Evolutionary conservation across 2,888 invertebrate species (phyloP).

Genomic region (Mamestra brassicae): DNA sequence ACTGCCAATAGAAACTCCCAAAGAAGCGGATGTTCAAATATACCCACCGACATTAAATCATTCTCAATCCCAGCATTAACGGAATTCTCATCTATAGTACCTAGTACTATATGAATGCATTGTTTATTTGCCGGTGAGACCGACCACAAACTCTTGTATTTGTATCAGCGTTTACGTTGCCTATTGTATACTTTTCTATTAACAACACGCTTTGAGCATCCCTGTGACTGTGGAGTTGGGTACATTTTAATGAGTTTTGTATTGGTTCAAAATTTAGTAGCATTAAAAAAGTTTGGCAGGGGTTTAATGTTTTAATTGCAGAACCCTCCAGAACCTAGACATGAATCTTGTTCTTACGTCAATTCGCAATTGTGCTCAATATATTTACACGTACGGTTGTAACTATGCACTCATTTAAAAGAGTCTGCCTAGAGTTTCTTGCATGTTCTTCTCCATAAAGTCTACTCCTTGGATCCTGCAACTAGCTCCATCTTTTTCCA

Average conservation of each 20-base stretch:
- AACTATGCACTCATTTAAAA: too few species aligned
- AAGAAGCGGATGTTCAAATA: too few species aligned
- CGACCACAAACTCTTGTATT: not conserved
- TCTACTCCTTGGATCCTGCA: too few species aligned
- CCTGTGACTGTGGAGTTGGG: slow-evolving; percentile 13
- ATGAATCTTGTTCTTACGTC: too few species aligned
- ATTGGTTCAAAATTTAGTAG: not conserved
- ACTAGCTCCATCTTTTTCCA: too few species aligned
- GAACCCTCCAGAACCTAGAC: not conserved
- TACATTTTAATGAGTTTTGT: not conserved
- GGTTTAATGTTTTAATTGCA: not conserved
- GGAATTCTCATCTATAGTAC: not conserved
- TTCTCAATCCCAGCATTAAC: not conserved
- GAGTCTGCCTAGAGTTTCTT: too few species aligned
- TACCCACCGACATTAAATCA: not conserved
- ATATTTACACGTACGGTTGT: too few species aligned
- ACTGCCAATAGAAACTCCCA: too few species aligned
- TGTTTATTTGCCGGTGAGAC: too few species aligned
- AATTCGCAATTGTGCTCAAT: too few species aligned
- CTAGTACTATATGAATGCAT: not conserved
- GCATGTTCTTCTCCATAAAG: too few species aligned
- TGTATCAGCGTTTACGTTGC: not conserved
- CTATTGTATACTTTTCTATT: slow-evolving; percentile 28
- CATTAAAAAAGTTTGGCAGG: too few species aligned
- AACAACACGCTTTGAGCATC: slow-evolving; percentile 8